These are phyloP conservation scores for Philereme vetulata DNA, from an alignment of 2,888 invertebrate genomes.

Conservation along the genomic window DNA sequence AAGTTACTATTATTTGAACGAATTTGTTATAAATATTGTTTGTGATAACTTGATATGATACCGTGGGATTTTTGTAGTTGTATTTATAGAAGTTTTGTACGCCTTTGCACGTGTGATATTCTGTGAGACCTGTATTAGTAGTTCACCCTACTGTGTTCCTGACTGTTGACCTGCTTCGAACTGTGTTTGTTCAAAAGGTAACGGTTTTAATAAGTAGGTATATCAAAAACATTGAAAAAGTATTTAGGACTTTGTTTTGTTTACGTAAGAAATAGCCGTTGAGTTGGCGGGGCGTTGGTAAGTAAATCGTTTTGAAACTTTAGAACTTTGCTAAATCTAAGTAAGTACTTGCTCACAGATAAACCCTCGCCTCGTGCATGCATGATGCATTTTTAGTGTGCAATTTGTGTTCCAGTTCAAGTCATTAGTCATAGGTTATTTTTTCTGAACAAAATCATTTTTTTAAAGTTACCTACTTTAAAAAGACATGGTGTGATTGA, in stretches of 20 bases:
- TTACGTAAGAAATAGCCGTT: constrained; percentile 7
- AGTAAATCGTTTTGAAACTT: constrained; percentile 4
- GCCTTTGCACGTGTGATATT: constrained; percentile 57
- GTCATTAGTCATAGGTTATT: too few relatives aligned
- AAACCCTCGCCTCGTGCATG: too few relatives aligned
- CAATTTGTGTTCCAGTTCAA: too few relatives aligned
- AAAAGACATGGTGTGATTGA: too few relatives aligned
- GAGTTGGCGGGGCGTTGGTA: constrained; percentile 9
- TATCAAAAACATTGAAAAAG: neutral
- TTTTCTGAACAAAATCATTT: too few relatives aligned
- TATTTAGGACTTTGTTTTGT: neutral
- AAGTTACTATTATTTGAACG: constrained; percentile 56
- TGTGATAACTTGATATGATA: constrained; percentile 50
- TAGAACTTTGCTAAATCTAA: neutral
- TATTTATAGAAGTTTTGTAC: constrained; percentile 59
- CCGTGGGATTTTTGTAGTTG: constrained; percentile 60
- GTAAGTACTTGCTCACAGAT: too few relatives aligned
- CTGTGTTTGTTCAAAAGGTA: constrained; percentile 77
- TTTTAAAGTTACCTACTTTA: too few relatives aligned
- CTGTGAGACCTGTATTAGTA: constrained; percentile 46
- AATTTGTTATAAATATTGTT: constrained; percentile 37
- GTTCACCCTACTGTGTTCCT: constrained; percentile 73
- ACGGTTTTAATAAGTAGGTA: constrained; percentile 64
- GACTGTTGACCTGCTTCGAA: constrained; percentile 69
- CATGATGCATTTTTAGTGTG: neutral